These are phyloP conservation scores for Drosophila santomea DNA, from an alignment of 1,140 invertebrate species.

Conservation along the genomic window DNA sequence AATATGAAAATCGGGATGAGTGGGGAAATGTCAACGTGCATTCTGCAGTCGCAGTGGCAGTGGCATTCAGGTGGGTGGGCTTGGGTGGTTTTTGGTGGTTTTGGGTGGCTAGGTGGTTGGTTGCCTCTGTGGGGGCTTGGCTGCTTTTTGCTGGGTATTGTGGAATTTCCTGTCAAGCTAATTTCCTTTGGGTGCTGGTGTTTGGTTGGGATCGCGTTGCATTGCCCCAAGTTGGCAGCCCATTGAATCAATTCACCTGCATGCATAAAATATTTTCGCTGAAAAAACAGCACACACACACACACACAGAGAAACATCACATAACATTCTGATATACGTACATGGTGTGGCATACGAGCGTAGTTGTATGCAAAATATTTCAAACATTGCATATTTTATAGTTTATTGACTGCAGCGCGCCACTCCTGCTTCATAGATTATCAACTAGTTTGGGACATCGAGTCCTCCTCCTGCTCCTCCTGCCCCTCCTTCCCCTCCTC, in stretches of 20 bases:
- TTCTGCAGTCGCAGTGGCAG: background rate
- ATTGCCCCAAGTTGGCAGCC: conserved; percentile 52
- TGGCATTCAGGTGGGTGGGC: background rate
- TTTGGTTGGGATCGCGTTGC: conserved; percentile 41
- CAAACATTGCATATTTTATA: conserved; percentile 82
- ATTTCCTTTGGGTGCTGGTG: conserved; percentile 77
- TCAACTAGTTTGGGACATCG: conserved; percentile 11
- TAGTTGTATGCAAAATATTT: conserved; percentile 56
- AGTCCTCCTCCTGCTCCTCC: conserved; percentile 10
- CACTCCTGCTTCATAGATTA: background rate
- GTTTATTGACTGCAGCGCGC: conserved; percentile 70
- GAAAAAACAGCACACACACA: conserved; percentile 10
- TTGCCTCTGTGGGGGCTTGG: background rate
- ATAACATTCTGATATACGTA: background rate
- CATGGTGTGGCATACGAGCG: background rate
- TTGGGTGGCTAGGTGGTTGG: too few relatives aligned
- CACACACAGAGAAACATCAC: too few relatives aligned
- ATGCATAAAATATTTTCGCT: conserved; percentile 74
- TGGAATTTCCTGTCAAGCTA: conserved; percentile 76
- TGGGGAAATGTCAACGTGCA: background rate
- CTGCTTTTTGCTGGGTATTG: background rate
- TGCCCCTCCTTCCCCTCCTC: background rate
- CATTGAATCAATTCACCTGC: conserved; percentile 81
- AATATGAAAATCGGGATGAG: too few relatives aligned
- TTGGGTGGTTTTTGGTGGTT: too few relatives aligned